Evolutionary conservation across 1,140 invertebrate species (phyloP).

Genomic region (Dysdera silvatica): DNA sequence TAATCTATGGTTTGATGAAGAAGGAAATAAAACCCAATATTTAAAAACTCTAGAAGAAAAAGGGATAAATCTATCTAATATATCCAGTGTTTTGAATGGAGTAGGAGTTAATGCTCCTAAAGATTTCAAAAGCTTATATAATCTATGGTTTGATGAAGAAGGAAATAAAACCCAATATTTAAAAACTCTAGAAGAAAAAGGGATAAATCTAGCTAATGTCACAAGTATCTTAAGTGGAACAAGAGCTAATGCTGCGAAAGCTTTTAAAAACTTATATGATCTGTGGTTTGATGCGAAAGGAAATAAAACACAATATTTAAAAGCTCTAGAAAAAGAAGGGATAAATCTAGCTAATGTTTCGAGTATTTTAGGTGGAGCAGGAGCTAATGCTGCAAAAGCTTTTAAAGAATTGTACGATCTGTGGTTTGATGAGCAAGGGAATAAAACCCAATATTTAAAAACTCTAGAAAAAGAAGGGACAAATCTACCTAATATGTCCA

Average conservation of each 20-base stretch:
- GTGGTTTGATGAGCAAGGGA: constrained; percentile 2
- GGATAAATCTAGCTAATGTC: background rate
- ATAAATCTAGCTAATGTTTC: background rate
- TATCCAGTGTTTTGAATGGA: constrained; percentile 18
- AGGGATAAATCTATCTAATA: background rate
- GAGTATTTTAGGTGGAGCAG: constrained; percentile 3
- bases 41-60: constrained; percentile 11
- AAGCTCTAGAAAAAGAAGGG: background rate
- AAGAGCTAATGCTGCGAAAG: background rate
- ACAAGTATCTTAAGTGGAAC: background rate
- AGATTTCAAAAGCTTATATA: constrained; percentile 6
- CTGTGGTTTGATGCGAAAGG: constrained; percentile 7
- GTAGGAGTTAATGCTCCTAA: background rate
- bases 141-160: constrained; percentile 11
- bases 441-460: background rate
- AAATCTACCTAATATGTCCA: background rate
- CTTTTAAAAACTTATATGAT: background rate
- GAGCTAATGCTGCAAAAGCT: background rate
- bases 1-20: constrained; percentile 8
- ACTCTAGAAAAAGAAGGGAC: background rate
- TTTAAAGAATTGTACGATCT: constrained; percentile 5
- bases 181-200: constrained; percentile 1
- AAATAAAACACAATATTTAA: constrained; percentile 6
- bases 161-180: constrained; percentile 14
- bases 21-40: constrained; percentile 7